Base-by-base conservation (phyloP, 2,797 vertebrate genomes). In the Pelodytes ibericus region DNA sequence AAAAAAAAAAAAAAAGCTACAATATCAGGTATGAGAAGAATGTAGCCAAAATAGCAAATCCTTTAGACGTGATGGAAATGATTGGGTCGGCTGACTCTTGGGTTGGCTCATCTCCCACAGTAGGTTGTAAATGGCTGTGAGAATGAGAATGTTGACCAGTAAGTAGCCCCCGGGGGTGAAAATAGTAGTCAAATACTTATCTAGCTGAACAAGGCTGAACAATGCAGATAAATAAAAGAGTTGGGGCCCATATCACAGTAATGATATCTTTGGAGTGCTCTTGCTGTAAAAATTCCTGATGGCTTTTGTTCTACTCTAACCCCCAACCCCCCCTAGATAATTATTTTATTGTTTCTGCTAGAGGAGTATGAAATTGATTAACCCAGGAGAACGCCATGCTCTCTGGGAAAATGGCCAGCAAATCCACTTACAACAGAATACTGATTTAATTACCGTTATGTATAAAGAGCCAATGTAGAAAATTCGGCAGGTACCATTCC, bases 241-340 rank as follows among this genome's bases (percentile, higher is more conserved):
- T 1, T 4, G 20, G 24, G 20, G 4, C n/a, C n/a, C n/a, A 6
- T 53, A 24, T 24, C 4, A 53, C 22, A 53, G 49, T 22, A 53
- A 47, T 15, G 44, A 47, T 47, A 47, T 47, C 44, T 58, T 58
- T 27, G 2, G 24, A 16, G 15, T 58, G 7, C 27, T 10, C 56
- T 30, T 20, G 58, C 58, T 60, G 58, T 60, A 60, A 60, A 60
- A 60, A 60, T n/a, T 30, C 26, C 26, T 29, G 18, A 31, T 18
- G 3, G n/a, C 15, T 29, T 60, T 60, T 60, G 58, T 31, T 65
- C 39, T 41, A 64, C 20, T 25, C 33, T 25, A 65, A 65, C 33
- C 33, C n/a, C 36, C 36, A 18, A 65, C 26, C 26, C 62, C 39
- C 36, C 8, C n/a, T 3, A n/a, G 33, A 65, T 36, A 44, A 36